Conservation (phyloP, 92 coral and sea anemone species). For the Virgularia gustaviana region DNA sequence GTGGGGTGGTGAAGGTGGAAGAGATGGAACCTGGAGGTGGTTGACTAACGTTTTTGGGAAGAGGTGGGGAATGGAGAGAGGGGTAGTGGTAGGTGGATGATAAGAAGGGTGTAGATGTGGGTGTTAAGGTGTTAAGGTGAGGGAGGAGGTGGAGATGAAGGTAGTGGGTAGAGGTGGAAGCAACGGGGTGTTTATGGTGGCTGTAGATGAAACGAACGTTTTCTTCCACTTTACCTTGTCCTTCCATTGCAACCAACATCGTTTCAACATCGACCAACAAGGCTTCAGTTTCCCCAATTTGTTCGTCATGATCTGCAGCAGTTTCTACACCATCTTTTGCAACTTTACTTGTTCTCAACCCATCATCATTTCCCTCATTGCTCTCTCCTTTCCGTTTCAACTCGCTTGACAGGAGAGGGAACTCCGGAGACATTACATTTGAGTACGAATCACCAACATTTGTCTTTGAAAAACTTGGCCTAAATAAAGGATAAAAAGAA, state of each 20-base stretch:
- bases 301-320: background rate
- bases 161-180: too few species aligned
- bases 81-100: too few species aligned
- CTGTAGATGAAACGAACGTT: too few species aligned
- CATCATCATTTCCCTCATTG: background rate
- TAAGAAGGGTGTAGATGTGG: too few species aligned
- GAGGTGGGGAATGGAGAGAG: too few species aligned
- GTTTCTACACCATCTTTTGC: background rate
- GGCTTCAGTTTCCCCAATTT: background rate
- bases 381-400: conserved; percentile 27
- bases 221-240: too few species aligned
- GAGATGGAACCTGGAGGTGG: too few species aligned
- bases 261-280: background rate
- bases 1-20: too few species aligned
- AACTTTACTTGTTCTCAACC: background rate
- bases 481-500: background rate
- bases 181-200: too few species aligned
- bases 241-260: background rate
- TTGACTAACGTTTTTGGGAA: background rate
- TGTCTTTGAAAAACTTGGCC: background rate
- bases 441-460: too few species aligned
- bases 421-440: conserved; percentile 22
- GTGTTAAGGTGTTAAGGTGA: too few species aligned
- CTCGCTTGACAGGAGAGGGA: conserved; percentile 16
- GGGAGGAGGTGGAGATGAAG: too few species aligned